Evolutionary conservation across 2,888 invertebrate species (phyloP), one percentile per base, ranked within the genome.

Genomic region (Calliphora vomitoria): DNA sequence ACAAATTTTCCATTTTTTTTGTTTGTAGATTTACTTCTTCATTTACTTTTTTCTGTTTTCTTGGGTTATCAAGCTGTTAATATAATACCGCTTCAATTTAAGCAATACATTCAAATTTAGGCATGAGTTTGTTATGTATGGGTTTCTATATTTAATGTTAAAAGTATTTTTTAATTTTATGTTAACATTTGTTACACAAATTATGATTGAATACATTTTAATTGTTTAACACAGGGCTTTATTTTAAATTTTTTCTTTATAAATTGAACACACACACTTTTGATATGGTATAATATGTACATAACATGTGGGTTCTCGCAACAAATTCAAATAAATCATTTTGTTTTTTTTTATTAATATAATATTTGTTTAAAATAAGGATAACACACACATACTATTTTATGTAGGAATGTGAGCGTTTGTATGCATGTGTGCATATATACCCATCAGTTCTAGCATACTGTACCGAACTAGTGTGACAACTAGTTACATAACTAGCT

Each of bases 161-260:
- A 75, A 60, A 75, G 47, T 6, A 47, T 47, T 74, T 75, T 35
- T 25, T 13, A 50, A 25, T 60, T 78, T 76, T 15, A 76, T 47
- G 4, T 60, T 25, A 79, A 82, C 79, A 86, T 38, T 74, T 82
- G 82, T 79, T 82, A 64, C 72, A 66, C 35, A 82, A 82, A 44
- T 60, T 82, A 82, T 86, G 86, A 86, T 82, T 86, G 82, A 86
- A 74, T 74, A 82, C 82, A 86, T 62, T 79, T 82, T 78, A 69
- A 82, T 75, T 82, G n/a, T 55, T 66, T n/a, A 72, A 60, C 1
- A 35, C 10, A 38, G 47, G 11, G 10, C 4, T 55, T 31, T 44
- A 44, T 41, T 35, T 58, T 25, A 18, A 11, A 15, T 66, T 68
- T 55, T 38, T 18, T 10, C 6, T 41, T 41, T 3, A n/a, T 8